Evolutionary conservation across 1,140 invertebrate species (phyloP), one percentile per base, ranked within the genome.

Genomic region (Drosophila auraria): DNA sequence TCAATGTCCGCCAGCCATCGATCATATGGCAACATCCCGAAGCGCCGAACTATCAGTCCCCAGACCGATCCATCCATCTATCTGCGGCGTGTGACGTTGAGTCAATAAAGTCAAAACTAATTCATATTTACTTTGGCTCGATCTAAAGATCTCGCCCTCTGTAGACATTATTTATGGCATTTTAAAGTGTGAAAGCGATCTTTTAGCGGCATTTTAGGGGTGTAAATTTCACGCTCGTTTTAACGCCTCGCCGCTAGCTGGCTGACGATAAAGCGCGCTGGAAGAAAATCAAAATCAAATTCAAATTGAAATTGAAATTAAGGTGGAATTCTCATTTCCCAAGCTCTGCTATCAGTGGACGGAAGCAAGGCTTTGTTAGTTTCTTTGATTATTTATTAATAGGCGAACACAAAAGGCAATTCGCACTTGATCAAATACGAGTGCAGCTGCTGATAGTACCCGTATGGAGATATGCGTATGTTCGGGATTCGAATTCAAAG

Each of bases 201-300:
- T 61, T 45, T 78, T 70, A 83, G 66, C 68, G 77, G 40, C 76
- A 72, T 66, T 87, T 87, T 45, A 59, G 61, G 70, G 71, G 83
- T 89, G 84, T 89, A 80, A 89, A 73, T 71, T 78, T 87, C 36
- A 65, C 77, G 64, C 82, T 60, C 60, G 54, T 56, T 72, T 78
- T 50, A 33, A 50, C 70, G 62, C 40, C 50, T 30, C n/a, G 7
- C 33, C 33, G 27, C 38, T 23, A 27, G n/a, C 33, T 40, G 11
- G 5, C 15, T 20, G 38, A 14, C 23, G 27, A 44, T 33, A 64
- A 6, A 44, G 40, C 25, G 11, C 27, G 53, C 0, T 45, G 8
- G 15, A 6, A 4, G 27, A 11, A 15, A 54, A 47, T 30, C 9
- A 11, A 15, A 54, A 47, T 30, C 9, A 36, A 44, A 73, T 38